Base-by-base conservation (phyloP, 2,797 vertebrate species). In the Coccyzus lansbergi region DNA sequence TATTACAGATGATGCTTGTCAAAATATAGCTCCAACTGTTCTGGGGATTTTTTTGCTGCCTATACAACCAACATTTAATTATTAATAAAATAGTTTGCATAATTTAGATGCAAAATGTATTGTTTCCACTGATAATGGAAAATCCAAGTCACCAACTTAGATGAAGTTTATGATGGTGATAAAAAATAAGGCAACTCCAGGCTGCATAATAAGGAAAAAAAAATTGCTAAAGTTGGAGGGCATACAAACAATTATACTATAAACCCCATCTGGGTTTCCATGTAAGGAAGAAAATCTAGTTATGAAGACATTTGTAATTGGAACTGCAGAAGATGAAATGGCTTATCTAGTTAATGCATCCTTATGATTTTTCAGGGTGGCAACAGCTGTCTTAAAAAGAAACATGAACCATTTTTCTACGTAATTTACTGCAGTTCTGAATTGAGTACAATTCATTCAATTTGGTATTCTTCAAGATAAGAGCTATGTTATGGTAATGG, bases 401-500 rank as follows among this genome's bases (percentile, higher is more conserved):
- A 53, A 67, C 3, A 21, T 4, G 48, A 26, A 4, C 6, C 8
- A 15, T 59, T 87, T 68, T 58, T 42, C 58, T 24, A 51, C 28
- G 19, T 22, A 64, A 42, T 38, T 78, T 26, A 64, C 21, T 12
- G 16, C 7, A 51, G 40, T 86, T 86, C 5, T 25, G 49, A 64
- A 81, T 76, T 38, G 46, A 34, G 1, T 4, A 49, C 3, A 38
- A 34, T 42, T 68, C 29, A 46, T 58, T 81, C 2, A 36, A 68
- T 80, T 92, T 31, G 46, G 40, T 58, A 26, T 58, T 69, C 18
- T 93, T 88, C 29, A 69, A 15, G 26, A 6, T n/a, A 51, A 63
- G 12, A 40, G 5, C 4, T 1, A 2, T 25, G 11, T 62, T 40
- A 67, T 28, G 3, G 5, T 48, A 29, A 8, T 28, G 3, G 3